Evolutionary conservation across 2,797 vertebrate species (phyloP).

Genomic region (Melanotaenia trifasciata): DNA sequence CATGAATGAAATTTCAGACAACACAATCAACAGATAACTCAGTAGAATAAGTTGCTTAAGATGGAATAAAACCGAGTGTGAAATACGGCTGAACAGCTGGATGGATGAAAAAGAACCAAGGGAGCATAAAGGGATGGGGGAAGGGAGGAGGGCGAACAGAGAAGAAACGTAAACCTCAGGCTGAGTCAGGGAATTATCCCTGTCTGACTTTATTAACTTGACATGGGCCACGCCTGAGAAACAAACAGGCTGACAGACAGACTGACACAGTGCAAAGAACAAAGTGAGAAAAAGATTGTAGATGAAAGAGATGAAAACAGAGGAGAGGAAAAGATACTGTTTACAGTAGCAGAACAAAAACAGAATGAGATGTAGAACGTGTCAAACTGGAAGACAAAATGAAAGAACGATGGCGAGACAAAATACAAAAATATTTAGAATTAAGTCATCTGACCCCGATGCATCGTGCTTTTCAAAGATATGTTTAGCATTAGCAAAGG

Average conservation of each 20-base stretch:
- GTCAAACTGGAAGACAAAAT: not conserved
- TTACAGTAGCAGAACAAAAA: not conserved
- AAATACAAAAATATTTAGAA: conserved; percentile 21
- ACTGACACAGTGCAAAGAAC: conserved; percentile 30
- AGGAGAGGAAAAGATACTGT: conserved; percentile 13
- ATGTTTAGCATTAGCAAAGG: conserved; percentile 54
- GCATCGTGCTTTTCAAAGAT: conserved; percentile 48
- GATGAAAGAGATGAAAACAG: conserved; percentile 24
- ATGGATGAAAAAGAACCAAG: conserved; percentile 53
- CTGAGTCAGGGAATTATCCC: conserved; percentile 75
- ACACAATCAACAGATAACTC: conserved; percentile 54
- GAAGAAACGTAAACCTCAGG: conserved; percentile 69
- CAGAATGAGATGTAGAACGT: not conserved
- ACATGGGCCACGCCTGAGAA: conserved; percentile 69
- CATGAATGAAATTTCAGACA: conserved; percentile 28
- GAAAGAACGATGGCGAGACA: not conserved
- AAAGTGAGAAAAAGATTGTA: conserved; percentile 15
- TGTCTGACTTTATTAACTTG: conserved; percentile 70
- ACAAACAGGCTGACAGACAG: conserved; percentile 36
- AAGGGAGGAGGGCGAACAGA: conserved; percentile 48
- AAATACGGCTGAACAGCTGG: conserved; percentile 56
- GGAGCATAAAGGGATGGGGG: conserved; percentile 53
- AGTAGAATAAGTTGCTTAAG: conserved; percentile 30
- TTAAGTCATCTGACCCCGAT: conserved; percentile 30
- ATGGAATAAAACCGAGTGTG: conserved; percentile 43